phyloP scores from a whole-genome alignment of 2,797 vertebrate genomes.

The Siniperca obscura region DNA sequence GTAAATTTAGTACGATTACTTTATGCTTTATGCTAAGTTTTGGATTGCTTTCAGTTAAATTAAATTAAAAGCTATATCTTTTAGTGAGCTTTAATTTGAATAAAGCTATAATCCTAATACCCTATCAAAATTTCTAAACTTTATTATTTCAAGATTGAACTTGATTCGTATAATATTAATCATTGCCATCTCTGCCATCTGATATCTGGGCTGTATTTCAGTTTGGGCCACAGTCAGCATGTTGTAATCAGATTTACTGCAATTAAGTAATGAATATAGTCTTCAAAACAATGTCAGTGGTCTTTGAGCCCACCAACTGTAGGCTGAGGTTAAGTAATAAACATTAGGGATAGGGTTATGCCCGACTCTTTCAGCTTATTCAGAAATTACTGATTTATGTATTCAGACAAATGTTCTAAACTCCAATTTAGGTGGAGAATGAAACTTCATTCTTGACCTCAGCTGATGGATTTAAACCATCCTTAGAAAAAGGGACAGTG shows the following conservation, averaged over 20 bases:
- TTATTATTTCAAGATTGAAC: background rate
- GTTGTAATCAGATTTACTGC: background rate
- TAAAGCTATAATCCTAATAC: background rate
- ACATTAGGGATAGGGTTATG: background rate
- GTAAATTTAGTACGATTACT: background rate
- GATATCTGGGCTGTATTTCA: background rate
- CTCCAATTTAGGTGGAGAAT: background rate
- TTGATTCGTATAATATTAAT: slow-evolving; percentile 2
- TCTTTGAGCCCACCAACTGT: background rate
- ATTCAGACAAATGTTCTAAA: background rate
- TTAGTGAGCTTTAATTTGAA: background rate
- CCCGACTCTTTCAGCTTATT: background rate
- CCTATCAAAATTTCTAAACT: background rate
- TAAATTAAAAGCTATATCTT: background rate
- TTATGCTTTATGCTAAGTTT: background rate
- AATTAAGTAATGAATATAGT: background rate
- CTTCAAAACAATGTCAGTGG: background rate
- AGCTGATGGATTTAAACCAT: background rate
- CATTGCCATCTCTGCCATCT: background rate
- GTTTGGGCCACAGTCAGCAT: background rate
- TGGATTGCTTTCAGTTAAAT: slow-evolving; percentile 13
- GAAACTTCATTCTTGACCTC: background rate
- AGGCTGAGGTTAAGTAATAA: background rate
- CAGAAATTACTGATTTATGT: background rate
- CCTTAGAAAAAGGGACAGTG: background rate